Percentiles rank a stretch among this genome's conserved stretches.
Evolutionary conservation across 37 sponge, comb jelly and placozoan species (phyloP).

Genomic region (Spongia lamella): DNA sequence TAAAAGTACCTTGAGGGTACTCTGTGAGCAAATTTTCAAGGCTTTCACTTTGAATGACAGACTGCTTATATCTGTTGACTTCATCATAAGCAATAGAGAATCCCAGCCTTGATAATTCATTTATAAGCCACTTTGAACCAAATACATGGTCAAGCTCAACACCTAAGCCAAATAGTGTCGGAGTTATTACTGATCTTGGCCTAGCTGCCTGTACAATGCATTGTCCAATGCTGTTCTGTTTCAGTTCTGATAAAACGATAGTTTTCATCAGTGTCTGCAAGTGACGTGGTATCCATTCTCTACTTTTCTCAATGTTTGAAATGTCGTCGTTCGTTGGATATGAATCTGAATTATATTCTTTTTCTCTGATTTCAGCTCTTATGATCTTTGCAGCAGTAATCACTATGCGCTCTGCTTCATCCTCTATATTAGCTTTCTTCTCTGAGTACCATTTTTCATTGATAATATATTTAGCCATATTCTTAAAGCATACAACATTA

Average conservation of each 20-base stretch:
- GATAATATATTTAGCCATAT: not conserved
- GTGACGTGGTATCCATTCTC: conserved; percentile 27
- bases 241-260: conserved; percentile 12
- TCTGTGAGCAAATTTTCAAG: not conserved
- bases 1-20: conserved; percentile 18
- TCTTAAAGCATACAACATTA: not conserved
- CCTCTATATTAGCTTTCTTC: conserved; percentile 7
- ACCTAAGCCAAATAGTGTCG: conserved; percentile 16
- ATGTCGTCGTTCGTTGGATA: conserved; percentile 33
- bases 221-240: conserved; percentile 37
- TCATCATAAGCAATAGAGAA: conserved; percentile 23
- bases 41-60: conserved; percentile 13
- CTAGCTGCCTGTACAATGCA: conserved; percentile 18
- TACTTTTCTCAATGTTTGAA: conserved; percentile 17
- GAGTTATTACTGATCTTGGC: conserved; percentile 3
- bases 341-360: conserved; percentile 25
- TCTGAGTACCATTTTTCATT: conserved; percentile 42
- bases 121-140: conserved; percentile 41
- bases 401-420: conserved; percentile 35
- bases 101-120: conserved; percentile 6
- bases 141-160: conserved; percentile 34
- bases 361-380: conserved; percentile 51
- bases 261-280: conserved; percentile 21
- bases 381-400: conserved; percentile 35
- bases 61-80: conserved; percentile 24